Evolutionary conservation across 2,888 invertebrate species (phyloP), one percentile per base, ranked within the genome.

Genomic region (Sthenelais limicola): DNA sequence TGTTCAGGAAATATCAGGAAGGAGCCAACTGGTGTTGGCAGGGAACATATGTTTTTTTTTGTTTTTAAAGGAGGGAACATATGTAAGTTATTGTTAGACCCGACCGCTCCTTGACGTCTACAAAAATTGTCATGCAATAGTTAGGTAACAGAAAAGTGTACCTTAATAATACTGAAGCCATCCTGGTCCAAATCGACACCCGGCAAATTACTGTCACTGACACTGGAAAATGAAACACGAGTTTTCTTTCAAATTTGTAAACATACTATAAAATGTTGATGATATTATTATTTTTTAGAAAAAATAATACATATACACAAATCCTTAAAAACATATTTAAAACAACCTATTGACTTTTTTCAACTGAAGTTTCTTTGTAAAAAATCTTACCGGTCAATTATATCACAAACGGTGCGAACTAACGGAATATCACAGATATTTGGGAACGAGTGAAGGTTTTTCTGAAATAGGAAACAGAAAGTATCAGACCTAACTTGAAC

Each of bases 111-210:
- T n/a, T n/a, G n/a, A n/a, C 43, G 43, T 43, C 43, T 43, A 43
- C 43, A 43, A 43, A 18, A 12, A 43, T 9, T 43, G 12, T 43
- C 12, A 47, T 47, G 24, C 9, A 12, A 21, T 21, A 67, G 7
- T 21, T 9, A 21, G 9, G 28, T 38, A n/a, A n/a, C 26, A 9
- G 7, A 47, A 18, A 9, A 21, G 18, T 33, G 47, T 47, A 73
- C 73, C 68, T 71, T 24, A 12, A 74, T 47, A 26, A 66, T 52
- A 30, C 73, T 74, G 67, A 71, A 74, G 26, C 71, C 70, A 43
- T 74, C 73, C 12, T 24, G 24, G 30, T 74, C 73, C 7, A 71
- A 12, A 66, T 74, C 73, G 9, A 74, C 1, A 1, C 28, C 51
- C 0, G 73, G 73, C 18, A 48, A 4, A 21, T 67, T 58, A 12